Conservation (phyloP, 2,797 vertebrate species). For the Mormyrus proboscirostris region DNA sequence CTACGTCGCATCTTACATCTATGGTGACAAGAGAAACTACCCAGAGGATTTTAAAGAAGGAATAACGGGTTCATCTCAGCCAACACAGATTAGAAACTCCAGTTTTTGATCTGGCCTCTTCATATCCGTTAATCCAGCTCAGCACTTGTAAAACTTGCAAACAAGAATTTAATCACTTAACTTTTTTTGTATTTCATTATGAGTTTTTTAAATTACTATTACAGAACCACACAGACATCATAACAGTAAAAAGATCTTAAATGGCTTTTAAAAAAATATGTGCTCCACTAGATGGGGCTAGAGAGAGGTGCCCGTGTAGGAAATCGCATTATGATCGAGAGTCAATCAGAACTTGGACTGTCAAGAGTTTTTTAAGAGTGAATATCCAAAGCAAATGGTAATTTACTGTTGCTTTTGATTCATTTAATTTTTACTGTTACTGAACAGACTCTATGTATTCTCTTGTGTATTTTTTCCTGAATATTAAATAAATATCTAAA, state of each 20-base stretch:
- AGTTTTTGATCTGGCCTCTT: neutral
- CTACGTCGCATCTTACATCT: neutral
- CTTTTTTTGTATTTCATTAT: neutral
- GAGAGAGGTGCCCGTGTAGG: neutral
- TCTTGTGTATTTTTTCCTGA: neutral
- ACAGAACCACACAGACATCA: neutral
- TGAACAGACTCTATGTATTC: neutral
- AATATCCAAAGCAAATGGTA: neutral
- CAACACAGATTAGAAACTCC: neutral
- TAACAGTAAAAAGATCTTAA: neutral
- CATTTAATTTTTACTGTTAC: neutral
- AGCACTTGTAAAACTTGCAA: neutral
- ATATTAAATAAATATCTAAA: constrained; percentile 35
- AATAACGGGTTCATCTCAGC: neutral
- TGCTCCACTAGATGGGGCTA: neutral
- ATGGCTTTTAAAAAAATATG: neutral
- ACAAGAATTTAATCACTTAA: neutral
- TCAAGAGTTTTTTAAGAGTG: neutral
- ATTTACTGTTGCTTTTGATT: constrained; percentile 2
- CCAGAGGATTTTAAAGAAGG: neutral
- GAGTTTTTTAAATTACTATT: neutral
- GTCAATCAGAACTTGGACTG: neutral
- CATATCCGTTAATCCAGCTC: neutral
- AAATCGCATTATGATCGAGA: neutral
- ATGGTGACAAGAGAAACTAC: neutral